Evolutionary conservation across 1,140 invertebrate species (phyloP), one percentile per base, ranked within the genome.

Genomic region (Grapholita molesta): DNA sequence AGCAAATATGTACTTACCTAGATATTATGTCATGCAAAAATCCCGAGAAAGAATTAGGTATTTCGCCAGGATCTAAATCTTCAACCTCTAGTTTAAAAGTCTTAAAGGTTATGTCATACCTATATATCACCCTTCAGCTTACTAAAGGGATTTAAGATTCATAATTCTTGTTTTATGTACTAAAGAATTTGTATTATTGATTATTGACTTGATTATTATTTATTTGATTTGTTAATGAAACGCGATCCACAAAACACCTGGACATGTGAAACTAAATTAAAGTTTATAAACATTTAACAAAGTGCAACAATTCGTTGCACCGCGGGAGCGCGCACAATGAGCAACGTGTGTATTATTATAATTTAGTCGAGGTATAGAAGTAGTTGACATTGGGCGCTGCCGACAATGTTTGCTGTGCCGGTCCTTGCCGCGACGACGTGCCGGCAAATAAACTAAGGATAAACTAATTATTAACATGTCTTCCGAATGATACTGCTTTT

Each of bases 311-410:
- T 9, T 48, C 42, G 42, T 9, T 48, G 42, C 18, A 15, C 42
- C n/a, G 12, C 6, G 25, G 25, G 25, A 32, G 30, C 24, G 7
- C 15, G 55, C 28, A 28, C 28, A 30, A 6, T 30, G 55, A 61
- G 18, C 32, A 30, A 61, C 55, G 15, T 28, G 28, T 30, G 55
- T 3, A 61, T 68, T 48, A 68, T 67, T 48, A 30, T 30, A 30
- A 30, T 30, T 5, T 48, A 48, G 0, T 7, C 42, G 64, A 64
- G 65, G 32, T 8, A 67, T 64, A 70, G 57, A 66, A 70, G 68
- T 30, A 30, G 70, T 53, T 73, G 71, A 48, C 74, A 76, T 73
- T 76, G 74, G 57, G 24, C 5, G 28, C 55, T 61, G 55, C 55
- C 8, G n/a, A 61, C 55, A 15, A 61, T 61, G 30, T 61, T 61